Conservation (phyloP, 2,888 invertebrate species). For the Meghimatium bilineatum region DNA sequence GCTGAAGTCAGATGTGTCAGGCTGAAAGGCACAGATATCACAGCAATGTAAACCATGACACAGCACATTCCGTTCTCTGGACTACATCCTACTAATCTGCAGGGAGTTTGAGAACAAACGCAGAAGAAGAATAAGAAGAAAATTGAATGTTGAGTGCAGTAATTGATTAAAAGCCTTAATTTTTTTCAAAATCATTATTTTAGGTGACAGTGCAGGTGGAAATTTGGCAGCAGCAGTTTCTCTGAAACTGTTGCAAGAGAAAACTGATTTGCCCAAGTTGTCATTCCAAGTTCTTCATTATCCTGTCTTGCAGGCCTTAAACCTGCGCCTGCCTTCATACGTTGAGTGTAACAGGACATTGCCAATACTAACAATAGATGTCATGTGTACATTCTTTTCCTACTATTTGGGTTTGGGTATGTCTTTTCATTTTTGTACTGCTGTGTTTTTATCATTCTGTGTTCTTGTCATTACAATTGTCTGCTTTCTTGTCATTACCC, state of each 20-base stretch:
- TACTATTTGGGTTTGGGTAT: constrained; percentile 42
- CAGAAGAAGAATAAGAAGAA: no score
- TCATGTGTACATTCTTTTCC: constrained; percentile 35
- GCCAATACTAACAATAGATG: constrained; percentile 33
- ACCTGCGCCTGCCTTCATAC: constrained; percentile 67
- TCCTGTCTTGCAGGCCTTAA: constrained; percentile 73
- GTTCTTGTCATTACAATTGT: no score
- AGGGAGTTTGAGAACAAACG: no score
- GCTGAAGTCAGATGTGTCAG: no score
- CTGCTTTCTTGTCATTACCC: no score
- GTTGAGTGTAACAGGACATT: constrained; percentile 9
- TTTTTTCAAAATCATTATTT: background rate
- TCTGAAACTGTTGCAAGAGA: constrained; percentile 6
- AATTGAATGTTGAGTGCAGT: no score
- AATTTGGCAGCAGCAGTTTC: constrained; percentile 38
- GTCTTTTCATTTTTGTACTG: background rate
- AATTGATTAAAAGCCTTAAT: no score
- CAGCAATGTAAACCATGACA: no score
- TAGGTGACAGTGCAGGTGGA: constrained; percentile 37
- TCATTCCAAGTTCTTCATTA: constrained; percentile 61
- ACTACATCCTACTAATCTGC: no score
- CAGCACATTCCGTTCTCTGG: no score
- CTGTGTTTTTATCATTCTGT: background rate
- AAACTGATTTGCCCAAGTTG: constrained; percentile 35
- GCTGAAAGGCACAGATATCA: no score